Conservation (phyloP, 2,797 vertebrate genomes). For the Hapalemur alaotrensis region DNA sequence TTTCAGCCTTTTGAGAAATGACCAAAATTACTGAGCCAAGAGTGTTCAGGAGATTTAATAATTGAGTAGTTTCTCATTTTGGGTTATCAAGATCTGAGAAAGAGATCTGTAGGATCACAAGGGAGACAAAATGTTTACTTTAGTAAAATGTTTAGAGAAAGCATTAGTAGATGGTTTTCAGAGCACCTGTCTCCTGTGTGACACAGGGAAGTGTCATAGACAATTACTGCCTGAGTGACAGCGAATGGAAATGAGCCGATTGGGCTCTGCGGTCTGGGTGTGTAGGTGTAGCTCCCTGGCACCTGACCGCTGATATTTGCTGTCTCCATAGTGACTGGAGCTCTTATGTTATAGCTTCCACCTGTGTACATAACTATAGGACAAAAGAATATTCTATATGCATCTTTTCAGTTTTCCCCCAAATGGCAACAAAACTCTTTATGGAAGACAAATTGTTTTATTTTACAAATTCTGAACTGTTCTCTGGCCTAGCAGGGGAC, state of each 20-base stretch:
- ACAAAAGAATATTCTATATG: not conserved
- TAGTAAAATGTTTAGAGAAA: not conserved
- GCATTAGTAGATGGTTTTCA: not conserved
- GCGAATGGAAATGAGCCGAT: not conserved
- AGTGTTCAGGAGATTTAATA: not conserved
- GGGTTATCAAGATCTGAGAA: not conserved
- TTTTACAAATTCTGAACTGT: not conserved
- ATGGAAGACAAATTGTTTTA: constrained; percentile 1
- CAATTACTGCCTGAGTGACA: not conserved
- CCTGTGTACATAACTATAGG: not conserved
- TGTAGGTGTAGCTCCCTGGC: too few species aligned
- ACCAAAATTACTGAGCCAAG: not conserved
- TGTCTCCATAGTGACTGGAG: not conserved
- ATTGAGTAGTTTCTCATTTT: not conserved
- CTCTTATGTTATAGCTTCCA: not conserved
- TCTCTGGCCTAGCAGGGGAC: not conserved
- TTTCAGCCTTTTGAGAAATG: constrained; percentile 11
- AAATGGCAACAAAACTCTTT: not conserved
- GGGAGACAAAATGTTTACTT: not conserved
- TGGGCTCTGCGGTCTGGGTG: not conserved
- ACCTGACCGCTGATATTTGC: not conserved
- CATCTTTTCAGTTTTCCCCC: not conserved
- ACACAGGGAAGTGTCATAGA: not conserved
- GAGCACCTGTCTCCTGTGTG: not conserved
- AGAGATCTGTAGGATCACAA: not conserved